Base-by-base conservation (phyloP, 2,113 vertebrate genomes). In the Seriola dumerili region DNA sequence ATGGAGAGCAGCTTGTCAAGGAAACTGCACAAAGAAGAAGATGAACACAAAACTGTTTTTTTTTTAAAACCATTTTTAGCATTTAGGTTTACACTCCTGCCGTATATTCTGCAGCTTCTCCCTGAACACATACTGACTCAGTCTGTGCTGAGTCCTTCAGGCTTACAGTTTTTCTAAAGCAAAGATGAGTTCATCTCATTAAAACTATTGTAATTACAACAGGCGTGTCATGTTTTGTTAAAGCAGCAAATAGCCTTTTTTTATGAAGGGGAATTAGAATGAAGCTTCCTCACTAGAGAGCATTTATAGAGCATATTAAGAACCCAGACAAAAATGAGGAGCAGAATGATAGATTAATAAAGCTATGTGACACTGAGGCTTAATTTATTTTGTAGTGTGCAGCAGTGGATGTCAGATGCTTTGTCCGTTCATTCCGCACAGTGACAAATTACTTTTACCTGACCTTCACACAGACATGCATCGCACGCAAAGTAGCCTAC, bases 1-100 rank as follows among this genome's bases (percentile, higher is more conserved):
- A 74, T 55, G 64, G 85, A 78, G 73, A 88, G 64, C 72, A 85
- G 89, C 83, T 86, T 72, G 74, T 85, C 78, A 83, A 70, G 32
- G n/a, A 86, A 87, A 84, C 72, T 54, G 66, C 76, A 65, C 61
- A 19, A 88, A 68, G 61, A 85, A 77, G 65, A 73, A 90, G 64
- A 84, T 59, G 61, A 83, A 87, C 54, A 88, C 64, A 81, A 86
- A 90, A 57, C 14, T 8, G 1, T 48, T 34, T 9, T 17, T 40
- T 25, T 21, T 34, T n/a, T 57, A 1, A 0, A 32, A 25, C 4
- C 59, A 54, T 78, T 48, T 64, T 40, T 40, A 48, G 54, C 6
- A 8, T 78, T 78, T 55, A 11, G 50, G 4, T 76, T 62, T 68
- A 32, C 57, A 52, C 42, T 82, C 34, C 2, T 34, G 21, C 48